These are phyloP conservation scores for Amphipoea oculea DNA, from an alignment of 2,888 invertebrate genomes.

Conservation along the genomic window DNA sequence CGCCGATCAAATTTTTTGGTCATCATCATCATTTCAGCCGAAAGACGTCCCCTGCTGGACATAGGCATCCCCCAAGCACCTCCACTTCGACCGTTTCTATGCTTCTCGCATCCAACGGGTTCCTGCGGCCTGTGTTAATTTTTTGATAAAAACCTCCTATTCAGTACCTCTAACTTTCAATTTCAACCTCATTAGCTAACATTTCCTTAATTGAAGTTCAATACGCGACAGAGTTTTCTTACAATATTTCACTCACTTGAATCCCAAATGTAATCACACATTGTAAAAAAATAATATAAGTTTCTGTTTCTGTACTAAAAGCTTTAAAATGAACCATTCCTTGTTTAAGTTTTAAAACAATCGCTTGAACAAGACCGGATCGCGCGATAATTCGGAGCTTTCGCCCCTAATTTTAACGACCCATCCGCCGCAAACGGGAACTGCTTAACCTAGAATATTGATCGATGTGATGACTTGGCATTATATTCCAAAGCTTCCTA, in stretches of 20 bases:
- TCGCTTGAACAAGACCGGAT: constrained; percentile 1
- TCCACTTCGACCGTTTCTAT: too few relatives aligned
- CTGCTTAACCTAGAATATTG: constrained; percentile 63
- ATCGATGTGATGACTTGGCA: constrained; percentile 64
- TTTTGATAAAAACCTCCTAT: too few relatives aligned
- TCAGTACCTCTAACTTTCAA: neutral
- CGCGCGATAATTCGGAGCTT: constrained; percentile 32
- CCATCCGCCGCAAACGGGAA: constrained; percentile 41
- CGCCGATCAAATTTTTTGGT: neutral
- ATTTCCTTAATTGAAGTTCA: neutral
- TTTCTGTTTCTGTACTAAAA: neutral
- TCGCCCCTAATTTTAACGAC: constrained; percentile 45
- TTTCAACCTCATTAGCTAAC: neutral
- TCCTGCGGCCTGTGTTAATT: too few relatives aligned
- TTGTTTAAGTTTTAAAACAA: constrained; percentile 17
- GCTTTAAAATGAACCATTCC: constrained; percentile 12
- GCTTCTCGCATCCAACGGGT: too few relatives aligned
- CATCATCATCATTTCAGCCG: too few relatives aligned
- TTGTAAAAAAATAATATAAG: neutral
- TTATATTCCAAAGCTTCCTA: constrained; percentile 18
- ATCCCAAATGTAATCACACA: neutral
- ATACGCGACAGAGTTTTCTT: neutral
- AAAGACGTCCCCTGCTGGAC: too few relatives aligned
- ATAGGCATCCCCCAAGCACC: too few relatives aligned
- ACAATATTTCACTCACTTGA: neutral